These are phyloP conservation scores for Iphiclides podalirius DNA, from an alignment of 2,888 invertebrate genomes.

Conservation along the genomic window DNA sequence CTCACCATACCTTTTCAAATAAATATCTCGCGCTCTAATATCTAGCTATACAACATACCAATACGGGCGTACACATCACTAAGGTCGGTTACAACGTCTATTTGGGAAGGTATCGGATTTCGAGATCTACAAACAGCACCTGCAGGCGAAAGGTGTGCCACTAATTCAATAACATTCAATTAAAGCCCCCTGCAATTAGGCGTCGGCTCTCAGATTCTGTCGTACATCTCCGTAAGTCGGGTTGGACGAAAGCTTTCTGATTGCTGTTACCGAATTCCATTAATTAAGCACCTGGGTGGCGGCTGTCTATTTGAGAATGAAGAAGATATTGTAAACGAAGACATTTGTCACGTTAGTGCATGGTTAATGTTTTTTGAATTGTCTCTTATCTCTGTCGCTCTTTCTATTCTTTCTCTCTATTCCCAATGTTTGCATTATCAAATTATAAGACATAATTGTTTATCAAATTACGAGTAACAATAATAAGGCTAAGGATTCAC, in stretches of 20 bases:
- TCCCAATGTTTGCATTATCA: no score
- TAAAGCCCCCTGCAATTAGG: constrained; percentile 53
- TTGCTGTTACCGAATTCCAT: neutral
- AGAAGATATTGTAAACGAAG: no score
- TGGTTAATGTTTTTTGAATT: no score
- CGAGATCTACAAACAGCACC: constrained; percentile 13
- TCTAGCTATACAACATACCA: neutral
- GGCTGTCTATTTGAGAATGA: no score
- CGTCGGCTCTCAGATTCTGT: constrained; percentile 36
- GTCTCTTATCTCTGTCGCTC: no score
- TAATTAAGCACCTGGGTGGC: no score
- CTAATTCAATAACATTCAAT: constrained; percentile 75
- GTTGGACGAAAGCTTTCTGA: neutral
- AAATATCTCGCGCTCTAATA: neutral
- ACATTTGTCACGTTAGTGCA: no score
- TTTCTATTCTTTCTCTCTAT: no score
- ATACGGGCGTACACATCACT: neutral
- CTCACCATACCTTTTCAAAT: no score
- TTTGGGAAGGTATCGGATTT: neutral
- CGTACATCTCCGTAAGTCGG: neutral
- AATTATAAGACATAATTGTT: no score
- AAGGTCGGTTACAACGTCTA: constrained; percentile 4
- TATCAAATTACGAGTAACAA: no score
- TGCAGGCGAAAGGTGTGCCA: constrained; percentile 39
- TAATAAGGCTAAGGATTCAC: no score